Conservation (phyloP, 2,113 vertebrate species). For the Lycaon pictus region DNA sequence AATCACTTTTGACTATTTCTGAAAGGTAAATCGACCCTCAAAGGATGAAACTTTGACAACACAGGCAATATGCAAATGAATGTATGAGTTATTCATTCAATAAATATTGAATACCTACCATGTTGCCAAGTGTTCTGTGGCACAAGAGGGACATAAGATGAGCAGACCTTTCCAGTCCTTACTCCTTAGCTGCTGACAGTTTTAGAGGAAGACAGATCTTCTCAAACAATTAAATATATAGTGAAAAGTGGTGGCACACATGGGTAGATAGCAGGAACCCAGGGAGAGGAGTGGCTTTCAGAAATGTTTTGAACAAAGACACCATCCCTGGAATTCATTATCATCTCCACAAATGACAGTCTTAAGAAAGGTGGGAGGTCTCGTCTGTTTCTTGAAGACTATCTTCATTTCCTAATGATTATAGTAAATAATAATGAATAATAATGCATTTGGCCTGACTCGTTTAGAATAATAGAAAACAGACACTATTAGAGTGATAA, state of each 20-base stretch:
- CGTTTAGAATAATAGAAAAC: background rate
- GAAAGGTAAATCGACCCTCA: constrained; percentile 22
- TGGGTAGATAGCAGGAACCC: background rate
- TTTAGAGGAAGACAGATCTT: background rate
- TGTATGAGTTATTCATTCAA: background rate
- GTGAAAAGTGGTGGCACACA: background rate
- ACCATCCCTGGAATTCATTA: background rate
- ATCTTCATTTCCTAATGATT: background rate
- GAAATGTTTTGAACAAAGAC: background rate
- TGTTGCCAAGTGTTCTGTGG: background rate
- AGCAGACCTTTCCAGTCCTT: background rate
- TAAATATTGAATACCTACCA: background rate
- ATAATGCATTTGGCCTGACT: background rate
- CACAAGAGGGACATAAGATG: background rate
- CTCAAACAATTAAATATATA: background rate
- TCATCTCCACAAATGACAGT: background rate
- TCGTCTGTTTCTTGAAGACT: background rate
- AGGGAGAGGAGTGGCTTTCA: background rate
- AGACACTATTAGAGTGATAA: background rate
- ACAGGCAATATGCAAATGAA: background rate
- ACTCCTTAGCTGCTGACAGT: background rate
- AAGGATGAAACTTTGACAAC: constrained; percentile 33
- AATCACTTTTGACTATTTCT: constrained; percentile 38
- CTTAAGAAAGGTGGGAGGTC: background rate
- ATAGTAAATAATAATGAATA: background rate